Base-by-base conservation (phyloP, 2,888 invertebrate genomes). In the Rotaria sp. region DNA sequence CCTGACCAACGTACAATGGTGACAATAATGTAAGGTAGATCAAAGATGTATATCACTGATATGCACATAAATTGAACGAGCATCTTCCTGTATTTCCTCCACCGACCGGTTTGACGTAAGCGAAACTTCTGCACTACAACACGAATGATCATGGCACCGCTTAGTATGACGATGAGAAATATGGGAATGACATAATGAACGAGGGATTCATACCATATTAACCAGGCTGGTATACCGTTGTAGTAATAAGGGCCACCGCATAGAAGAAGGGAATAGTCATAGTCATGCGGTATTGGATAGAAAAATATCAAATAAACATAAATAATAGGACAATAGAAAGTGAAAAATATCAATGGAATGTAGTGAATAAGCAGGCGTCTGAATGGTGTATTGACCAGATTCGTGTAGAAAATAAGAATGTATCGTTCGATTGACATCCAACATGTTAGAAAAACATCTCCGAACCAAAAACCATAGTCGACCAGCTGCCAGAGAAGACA, bases 181-280 rank as follows among this genome's bases (percentile, higher is more conserved):
- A 67, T 67, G 13, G 67, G 67, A 35, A 67, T 30, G 15, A 67
- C 67, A 67, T 67, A 67, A 67, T 67, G 67, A 67, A 67, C 30
- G 2, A 67, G 30, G 1, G 67, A 67, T 67, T 67, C 67, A 67
- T 67, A 67, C 67, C 67, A 67, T 30, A 67, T 67, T 18, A 67
- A 18, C 67, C 67, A 67, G 13, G 67, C 18, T 67, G 67, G 35
- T 30, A 67, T 67, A 18, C 35, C 35, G 4, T 18, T 8, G n/a
- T 67, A 67, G 35, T 35, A 67, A 67, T 67, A 67, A 67, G 67
- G 67, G n/a, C 67, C 67, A 35, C 67, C n/a, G 10, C 67, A 67
- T 5, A 67, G 13, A 30, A 67, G 8, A 30, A 35, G 13, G 0
- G 11, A 5, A 30, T 67, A 67, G 18, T 30, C 30, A 67, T 67